Evolutionary conservation across 1,140 invertebrate genomes (phyloP).

Genomic region (Himalopsyche phryganea): DNA sequence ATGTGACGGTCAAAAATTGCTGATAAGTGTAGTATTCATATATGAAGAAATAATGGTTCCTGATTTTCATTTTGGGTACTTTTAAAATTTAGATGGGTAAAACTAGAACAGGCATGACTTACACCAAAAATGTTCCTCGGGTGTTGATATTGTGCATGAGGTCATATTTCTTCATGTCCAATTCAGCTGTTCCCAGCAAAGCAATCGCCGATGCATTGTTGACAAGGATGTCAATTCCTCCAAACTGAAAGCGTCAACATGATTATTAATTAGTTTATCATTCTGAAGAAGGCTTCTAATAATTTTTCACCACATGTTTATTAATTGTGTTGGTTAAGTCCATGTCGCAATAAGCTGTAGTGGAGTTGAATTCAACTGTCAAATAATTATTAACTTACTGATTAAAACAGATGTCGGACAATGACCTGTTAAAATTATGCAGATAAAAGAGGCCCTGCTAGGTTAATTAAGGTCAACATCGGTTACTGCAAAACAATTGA

Average conservation of each 20-base stretch:
- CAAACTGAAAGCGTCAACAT: conserved; percentile 77
- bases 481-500: background rate
- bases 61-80: too few species aligned
- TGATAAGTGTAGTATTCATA: too few species aligned
- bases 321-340: too few species aligned
- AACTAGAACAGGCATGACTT: conserved; percentile 49
- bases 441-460: background rate
- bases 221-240: conserved; percentile 91
- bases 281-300: background rate
- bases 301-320: too few species aligned
- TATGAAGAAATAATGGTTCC: too few species aligned
- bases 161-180: conserved; percentile 95
- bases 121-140: conserved; percentile 89
- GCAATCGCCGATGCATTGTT: conserved; percentile 98
- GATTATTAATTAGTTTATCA: too few species aligned
- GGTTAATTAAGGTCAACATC: too few species aligned
- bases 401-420: background rate
- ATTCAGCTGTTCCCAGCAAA: conserved; percentile 79
- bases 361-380: too few species aligned
- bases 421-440: background rate
- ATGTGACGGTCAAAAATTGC: too few species aligned
- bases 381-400: background rate
- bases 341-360: too few species aligned
- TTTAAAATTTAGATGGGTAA: too few species aligned
- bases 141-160: conserved; percentile 91